These are phyloP conservation scores for Calephelis perditalis DNA, from an alignment of 2,888 invertebrate species.

Conservation along the genomic window DNA sequence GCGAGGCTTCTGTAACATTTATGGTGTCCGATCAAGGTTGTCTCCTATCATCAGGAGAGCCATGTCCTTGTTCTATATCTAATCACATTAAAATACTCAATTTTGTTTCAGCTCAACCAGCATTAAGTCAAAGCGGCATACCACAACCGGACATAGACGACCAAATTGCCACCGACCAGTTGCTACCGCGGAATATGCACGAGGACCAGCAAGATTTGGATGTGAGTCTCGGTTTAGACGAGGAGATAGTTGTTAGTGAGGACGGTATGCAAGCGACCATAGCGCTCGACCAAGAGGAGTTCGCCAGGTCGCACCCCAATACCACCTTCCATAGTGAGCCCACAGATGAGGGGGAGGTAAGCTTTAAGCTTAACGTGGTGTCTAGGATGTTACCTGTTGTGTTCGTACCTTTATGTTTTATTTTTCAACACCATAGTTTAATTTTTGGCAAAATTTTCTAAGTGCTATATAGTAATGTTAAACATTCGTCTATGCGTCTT, in stretches of 20 bases:
- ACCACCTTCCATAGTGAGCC: constrained; percentile 73
- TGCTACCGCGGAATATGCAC: constrained; percentile 35
- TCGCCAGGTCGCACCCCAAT: constrained; percentile 68
- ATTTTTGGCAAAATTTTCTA: constrained; percentile 2
- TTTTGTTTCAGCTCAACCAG: constrained; percentile 51
- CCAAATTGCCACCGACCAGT: constrained; percentile 63
- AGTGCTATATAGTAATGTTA: constrained; percentile 5
- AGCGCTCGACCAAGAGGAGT: constrained; percentile 66
- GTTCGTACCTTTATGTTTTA: background rate
- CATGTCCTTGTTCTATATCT: too few species aligned
- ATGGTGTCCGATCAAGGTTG: too few species aligned
- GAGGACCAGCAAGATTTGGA: constrained; percentile 44
- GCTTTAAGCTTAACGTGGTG: constrained; percentile 15
- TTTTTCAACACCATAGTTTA: constrained; percentile 1
- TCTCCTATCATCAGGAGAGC: too few species aligned
- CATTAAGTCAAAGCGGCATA: constrained; percentile 43
- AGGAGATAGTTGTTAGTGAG: constrained; percentile 65
- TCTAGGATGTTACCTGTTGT: constrained; percentile 11
- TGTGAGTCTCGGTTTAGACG: constrained; percentile 54
- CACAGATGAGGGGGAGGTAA: constrained; percentile 57
- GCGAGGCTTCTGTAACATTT: too few species aligned
- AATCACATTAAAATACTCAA: too few species aligned
- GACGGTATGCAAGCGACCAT: constrained; percentile 58
- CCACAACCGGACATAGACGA: constrained; percentile 65
- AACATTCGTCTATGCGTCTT: background rate